These are phyloP conservation scores for Hydrozoanthus gracilis DNA, from an alignment of 92 coral and sea anemone species.

Conservation along the genomic window DNA sequence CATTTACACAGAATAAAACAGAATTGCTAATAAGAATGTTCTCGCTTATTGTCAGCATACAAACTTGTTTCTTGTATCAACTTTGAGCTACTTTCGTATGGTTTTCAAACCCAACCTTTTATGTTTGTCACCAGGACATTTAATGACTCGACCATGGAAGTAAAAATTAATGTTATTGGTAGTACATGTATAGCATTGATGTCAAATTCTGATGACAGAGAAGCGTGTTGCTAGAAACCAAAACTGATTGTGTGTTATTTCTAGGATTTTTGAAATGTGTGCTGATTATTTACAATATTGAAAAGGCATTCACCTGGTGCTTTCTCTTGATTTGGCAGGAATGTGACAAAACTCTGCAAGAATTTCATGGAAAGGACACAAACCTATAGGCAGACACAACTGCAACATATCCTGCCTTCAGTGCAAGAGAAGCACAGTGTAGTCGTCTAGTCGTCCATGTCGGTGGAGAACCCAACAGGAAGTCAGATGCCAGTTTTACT, in stretches of 20 bases:
- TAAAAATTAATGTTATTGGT: background rate
- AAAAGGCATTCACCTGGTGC: background rate
- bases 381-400: background rate
- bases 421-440: background rate
- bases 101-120: background rate
- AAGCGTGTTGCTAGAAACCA: background rate
- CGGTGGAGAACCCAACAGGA: background rate
- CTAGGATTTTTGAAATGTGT: background rate
- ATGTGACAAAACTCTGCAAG: background rate
- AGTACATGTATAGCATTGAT: background rate
- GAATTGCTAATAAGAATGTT: background rate
- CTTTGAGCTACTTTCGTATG: background rate
- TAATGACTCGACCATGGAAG: background rate
- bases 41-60: background rate
- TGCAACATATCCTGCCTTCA: background rate
- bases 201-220: background rate
- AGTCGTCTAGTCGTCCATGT: background rate
- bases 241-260: background rate
- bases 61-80: background rate
- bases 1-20: background rate
- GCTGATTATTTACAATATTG: background rate
- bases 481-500: background rate
- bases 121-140: background rate
- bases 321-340: background rate
- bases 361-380: background rate